These are phyloP conservation scores for Pollimyrus isidori DNA, from an alignment of 2,113 vertebrate genomes.

Conservation along the genomic window DNA sequence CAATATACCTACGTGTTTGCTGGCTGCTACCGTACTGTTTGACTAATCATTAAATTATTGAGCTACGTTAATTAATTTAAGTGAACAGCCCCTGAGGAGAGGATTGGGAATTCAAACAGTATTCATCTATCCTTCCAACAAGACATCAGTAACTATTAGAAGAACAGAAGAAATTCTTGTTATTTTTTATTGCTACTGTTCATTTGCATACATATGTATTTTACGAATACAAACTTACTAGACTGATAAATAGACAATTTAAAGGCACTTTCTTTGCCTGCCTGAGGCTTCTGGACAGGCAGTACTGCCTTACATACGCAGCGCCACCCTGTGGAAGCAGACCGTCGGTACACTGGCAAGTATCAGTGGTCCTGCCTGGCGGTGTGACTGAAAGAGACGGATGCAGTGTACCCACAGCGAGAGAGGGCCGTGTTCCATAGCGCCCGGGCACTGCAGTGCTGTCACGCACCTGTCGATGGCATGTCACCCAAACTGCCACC, in stretches of 20 bases:
- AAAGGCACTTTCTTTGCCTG: not conserved
- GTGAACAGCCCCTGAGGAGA: not conserved
- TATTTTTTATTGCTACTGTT: not conserved
- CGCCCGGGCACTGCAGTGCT: not conserved
- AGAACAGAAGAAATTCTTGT: not conserved
- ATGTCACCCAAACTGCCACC: not conserved
- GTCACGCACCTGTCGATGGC: not conserved
- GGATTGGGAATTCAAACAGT: not conserved
- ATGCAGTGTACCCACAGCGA: conserved; percentile 35
- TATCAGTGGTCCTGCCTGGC: conserved; percentile 30
- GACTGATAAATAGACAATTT: not conserved
- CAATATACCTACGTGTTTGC: not conserved
- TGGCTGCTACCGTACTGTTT: not conserved
- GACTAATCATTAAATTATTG: not conserved
- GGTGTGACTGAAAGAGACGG: conserved; percentile 32
- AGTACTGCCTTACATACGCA: not conserved
- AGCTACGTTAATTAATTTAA: not conserved
- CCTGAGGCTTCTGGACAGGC: not conserved
- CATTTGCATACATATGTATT: not conserved
- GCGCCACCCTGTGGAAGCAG: not conserved
- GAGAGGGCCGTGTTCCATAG: not conserved
- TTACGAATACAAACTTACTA: not conserved
- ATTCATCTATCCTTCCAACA: not conserved
- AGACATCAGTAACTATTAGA: not conserved
- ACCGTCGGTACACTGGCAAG: conserved; percentile 13